Evolutionary conservation across 2,888 invertebrate species (phyloP), one percentile per base, ranked within the genome.

Genomic region (Liopterus haemorrhoidalis): DNA sequence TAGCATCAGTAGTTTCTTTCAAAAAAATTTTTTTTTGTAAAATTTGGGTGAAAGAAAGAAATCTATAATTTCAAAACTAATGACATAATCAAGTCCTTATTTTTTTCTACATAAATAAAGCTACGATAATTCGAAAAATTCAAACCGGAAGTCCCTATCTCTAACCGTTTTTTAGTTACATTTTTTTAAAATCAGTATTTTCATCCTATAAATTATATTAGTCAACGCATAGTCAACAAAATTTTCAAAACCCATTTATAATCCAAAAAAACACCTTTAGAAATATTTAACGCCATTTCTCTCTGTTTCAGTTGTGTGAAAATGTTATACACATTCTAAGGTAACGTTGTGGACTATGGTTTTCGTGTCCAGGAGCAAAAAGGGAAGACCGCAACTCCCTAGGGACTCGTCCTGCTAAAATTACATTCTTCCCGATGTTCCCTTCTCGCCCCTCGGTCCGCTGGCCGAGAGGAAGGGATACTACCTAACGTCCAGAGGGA

Each of bases 371-470:
- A 62, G 62, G 63, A 63, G 62, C 59, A 62, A 64, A 63, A 63
- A 61, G 62, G 63, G 62, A 60, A 60, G 59, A 61, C 61, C 64
- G 61, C 63, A 63, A 63, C 54, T 57, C 66, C 61, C 59, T 45
- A 53, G 64, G 64, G 66, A 63, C 63, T 62, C 65, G 65, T 66
- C 64, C 61, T 59, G 59, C 60, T 63, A 62, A 66, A 66, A 66
- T 66, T 66, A 66, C 65, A 66, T 66, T 65, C 65, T 65, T 66
- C 61, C 60, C 57, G 55, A 60, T 55, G 61, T 59, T 58, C 59
- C 57, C 60, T 60, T 60, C 56, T 54, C 50, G 49, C 51, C 35
- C 42, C 16, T 31, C n/a, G 8, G 8, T 31, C 39, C 38, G 24
- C n/a, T n/a, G n/a, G n/a, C n/a, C n/a, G n/a, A n/a, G n/a, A n/a